Percentiles rank a stretch among this genome's conserved stretches.
Conservation (phyloP, 2,797 vertebrate species). For the Spinus olivaceus region DNA sequence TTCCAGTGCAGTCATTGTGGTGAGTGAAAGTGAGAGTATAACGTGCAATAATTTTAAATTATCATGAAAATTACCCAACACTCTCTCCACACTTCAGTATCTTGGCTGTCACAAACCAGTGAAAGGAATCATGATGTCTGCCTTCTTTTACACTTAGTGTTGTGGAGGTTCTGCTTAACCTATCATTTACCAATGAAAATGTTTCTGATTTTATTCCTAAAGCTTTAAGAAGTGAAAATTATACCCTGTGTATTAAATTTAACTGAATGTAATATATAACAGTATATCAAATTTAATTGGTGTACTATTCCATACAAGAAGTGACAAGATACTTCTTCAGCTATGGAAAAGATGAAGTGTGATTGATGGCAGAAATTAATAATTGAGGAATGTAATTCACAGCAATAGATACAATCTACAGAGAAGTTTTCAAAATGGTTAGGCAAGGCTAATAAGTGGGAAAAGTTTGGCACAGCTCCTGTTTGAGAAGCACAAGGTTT, state of each 20-base stretch:
- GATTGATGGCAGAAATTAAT: conserved; percentile 65
- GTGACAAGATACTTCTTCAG: conserved; percentile 50
- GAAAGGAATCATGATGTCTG: neutral
- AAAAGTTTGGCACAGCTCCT: neutral
- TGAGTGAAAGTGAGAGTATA: neutral
- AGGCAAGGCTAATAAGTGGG: neutral
- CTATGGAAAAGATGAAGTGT: conserved; percentile 35
- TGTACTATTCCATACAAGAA: conserved; percentile 5
- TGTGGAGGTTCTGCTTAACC: conserved; percentile 17
- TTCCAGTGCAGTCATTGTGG: neutral
- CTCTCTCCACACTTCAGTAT: neutral
- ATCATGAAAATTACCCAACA: neutral
- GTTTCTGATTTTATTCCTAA: conserved; percentile 22
- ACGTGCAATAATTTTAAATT: conserved; percentile 1
- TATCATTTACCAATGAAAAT: conserved; percentile 26
- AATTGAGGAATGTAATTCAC: conserved; percentile 32
- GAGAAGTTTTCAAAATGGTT: conserved; percentile 8
- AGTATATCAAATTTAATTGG: conserved; percentile 54
- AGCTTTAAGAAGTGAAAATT: conserved; percentile 28
- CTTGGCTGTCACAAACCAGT: neutral
- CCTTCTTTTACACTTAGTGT: neutral
- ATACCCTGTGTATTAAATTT: conserved; percentile 29
- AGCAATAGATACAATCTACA: neutral
- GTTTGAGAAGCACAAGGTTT: neutral
- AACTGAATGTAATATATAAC: neutral